Conservation (phyloP, 1,140 invertebrate species). For the Fragariocoptes setiger region DNA sequence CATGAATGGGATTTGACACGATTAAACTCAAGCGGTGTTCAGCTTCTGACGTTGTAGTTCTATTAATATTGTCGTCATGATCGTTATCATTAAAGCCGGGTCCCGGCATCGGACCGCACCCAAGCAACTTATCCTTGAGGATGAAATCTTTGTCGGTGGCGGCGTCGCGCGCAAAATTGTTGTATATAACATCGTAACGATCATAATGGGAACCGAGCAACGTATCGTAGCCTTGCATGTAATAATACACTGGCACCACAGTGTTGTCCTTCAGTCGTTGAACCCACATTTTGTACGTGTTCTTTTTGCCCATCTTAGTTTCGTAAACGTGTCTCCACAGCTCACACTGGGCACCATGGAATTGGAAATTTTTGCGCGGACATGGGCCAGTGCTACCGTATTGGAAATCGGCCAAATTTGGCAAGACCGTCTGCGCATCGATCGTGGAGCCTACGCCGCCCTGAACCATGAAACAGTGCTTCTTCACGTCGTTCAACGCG, state of each 20-base stretch:
- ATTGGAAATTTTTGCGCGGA: background rate
- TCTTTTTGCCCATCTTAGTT: constrained; percentile 40
- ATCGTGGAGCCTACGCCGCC: constrained; percentile 30
- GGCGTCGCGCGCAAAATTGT: constrained; percentile 29
- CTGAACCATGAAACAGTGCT: constrained; percentile 43
- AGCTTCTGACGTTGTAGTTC: too few relatives aligned
- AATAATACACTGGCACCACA: constrained; percentile 36
- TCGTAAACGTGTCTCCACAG: constrained; percentile 35
- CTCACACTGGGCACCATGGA: constrained; percentile 19
- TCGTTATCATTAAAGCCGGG: background rate
- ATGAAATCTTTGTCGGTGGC: constrained; percentile 33
- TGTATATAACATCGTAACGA: constrained; percentile 64
- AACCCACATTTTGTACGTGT: constrained; percentile 50
- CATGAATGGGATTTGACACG: constrained; percentile 50
- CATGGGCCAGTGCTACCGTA: constrained; percentile 1
- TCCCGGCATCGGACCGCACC: background rate
- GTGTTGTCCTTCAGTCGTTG: constrained; percentile 1
- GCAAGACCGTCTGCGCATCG: constrained; percentile 39
- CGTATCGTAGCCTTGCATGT: constrained; percentile 70
- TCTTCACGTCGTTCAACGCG: constrained; percentile 18
- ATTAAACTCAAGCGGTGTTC: background rate
- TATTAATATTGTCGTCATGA: too few relatives aligned
- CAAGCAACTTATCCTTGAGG: constrained; percentile 17
- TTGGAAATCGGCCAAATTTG: constrained; percentile 37
- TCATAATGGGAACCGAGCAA: constrained; percentile 78